phyloP scores from a whole-genome alignment of 1,140 invertebrate species.

The Heliconius nattereri region DNA sequence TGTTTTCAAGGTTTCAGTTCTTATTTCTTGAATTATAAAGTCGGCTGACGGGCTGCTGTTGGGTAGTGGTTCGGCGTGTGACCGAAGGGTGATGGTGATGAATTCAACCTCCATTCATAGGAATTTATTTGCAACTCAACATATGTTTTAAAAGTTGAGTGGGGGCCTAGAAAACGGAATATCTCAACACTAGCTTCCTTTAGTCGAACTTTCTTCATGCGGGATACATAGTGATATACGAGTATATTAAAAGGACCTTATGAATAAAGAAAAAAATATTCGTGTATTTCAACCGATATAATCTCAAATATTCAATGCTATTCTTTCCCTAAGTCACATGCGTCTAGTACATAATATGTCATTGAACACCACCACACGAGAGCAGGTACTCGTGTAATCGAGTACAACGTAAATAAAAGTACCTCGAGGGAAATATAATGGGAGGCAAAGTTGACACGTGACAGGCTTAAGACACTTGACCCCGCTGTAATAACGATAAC shows the following conservation, averaged over 20 bases:
- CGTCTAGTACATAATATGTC: neutral
- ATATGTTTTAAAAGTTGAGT: no score
- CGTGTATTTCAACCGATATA: no score
- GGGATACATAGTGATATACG: no score
- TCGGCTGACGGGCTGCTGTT: neutral
- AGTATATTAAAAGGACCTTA: no score
- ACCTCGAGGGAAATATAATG: constrained; percentile 37
- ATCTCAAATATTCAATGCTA: neutral
- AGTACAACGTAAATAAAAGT: constrained; percentile 35
- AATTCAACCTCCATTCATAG: neutral
- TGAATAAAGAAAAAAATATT: no score
- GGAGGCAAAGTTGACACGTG: constrained; percentile 40
- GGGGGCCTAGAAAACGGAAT: no score
- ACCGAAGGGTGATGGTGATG: no score
- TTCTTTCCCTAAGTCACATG: neutral
- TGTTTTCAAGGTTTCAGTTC: constrained; percentile 24
- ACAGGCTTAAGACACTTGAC: constrained; percentile 41
- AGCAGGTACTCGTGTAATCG: constrained; percentile 32
- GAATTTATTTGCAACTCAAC: no score
- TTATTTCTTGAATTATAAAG: neutral
- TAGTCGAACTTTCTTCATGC: no score
- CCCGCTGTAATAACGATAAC: constrained; percentile 24
- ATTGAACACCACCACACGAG: neutral
- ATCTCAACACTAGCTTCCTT: no score
- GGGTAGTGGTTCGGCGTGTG: neutral